Evolutionary conservation across 1,140 invertebrate genomes (phyloP), one percentile per base, ranked within the genome.

Genomic region (Drosophila parvula): DNA sequence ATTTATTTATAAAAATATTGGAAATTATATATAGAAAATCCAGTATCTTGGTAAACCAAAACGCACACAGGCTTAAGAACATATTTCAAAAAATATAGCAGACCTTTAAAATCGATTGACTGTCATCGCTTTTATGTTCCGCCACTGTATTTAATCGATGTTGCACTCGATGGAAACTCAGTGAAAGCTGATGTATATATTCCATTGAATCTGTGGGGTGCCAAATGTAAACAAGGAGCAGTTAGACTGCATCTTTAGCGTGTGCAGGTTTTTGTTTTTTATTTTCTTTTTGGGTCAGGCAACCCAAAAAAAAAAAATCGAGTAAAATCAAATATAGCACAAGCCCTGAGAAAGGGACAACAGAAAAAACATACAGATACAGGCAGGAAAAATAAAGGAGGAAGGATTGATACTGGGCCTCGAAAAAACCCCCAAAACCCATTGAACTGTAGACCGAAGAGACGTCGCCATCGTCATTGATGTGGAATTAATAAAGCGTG

Each of bases 401-500:
- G 45, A 47, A 41, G 8, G 18, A 47, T 9, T 53, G 50, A 53
- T 22, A 22, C 18, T 56, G 12, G 27, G 11, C 56, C 18, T 36
- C 10, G 4, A 3, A 58, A 40, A 44, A 9, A n/a, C n/a, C 22
- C 43, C 40, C 32, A 36, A 36, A 71, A 79, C 56, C 58, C 75
- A 79, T 88, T 88, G 83, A 88, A 88, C 79, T 79, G 64, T 68
- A 59, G 40, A 63, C n/a, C 51, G 58, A 68, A 70, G 61, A 75
- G 50, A 28, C 45, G 14, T 11, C 9, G 47, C 22, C 32, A 67
- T 59, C 83, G 69, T 44, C 83, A 86, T 59, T 89, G 79, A 86
- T 83, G 79, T 74, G 77, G 79, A 86, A 89, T 88, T 86, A 86
- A 89, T 86, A 88, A 86, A 86, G 79, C 83, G 58, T 73, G 48